Conservation (phyloP, 2,888 invertebrate species). For the Cantharis flavilabris region DNA sequence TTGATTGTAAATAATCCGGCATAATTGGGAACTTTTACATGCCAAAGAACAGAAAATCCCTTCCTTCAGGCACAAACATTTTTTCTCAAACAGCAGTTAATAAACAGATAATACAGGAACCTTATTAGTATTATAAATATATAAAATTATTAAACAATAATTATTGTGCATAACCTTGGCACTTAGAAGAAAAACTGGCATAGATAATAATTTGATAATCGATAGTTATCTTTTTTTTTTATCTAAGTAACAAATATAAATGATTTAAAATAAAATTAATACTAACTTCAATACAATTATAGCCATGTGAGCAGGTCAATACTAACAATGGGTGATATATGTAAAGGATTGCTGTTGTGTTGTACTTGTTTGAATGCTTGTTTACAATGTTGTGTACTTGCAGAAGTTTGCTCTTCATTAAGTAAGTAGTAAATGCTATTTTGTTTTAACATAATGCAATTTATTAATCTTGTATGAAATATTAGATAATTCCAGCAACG, state of each 20-base stretch:
- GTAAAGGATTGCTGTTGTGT: background rate
- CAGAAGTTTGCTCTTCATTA: background rate
- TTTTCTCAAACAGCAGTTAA: no score
- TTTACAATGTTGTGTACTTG: background rate
- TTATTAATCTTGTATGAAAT: background rate
- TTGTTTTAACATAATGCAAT: background rate
- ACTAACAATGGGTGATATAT: background rate
- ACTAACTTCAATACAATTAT: background rate
- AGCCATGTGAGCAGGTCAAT: background rate
- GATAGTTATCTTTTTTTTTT: background rate
- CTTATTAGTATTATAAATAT: no score
- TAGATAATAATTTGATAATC: background rate
- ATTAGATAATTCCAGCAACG: no score
- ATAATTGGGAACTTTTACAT: no score
- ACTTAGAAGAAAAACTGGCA: no score
- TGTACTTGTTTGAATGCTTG: background rate
- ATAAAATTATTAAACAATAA: no score
- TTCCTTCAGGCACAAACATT: no score
- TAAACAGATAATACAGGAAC: no score
- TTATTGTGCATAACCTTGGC: no score
- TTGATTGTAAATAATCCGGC: no score
- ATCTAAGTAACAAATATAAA: background rate
- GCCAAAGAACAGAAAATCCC: no score
- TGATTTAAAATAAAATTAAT: background rate
- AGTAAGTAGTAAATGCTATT: background rate